These are phyloP conservation scores for Aegithalos caudatus DNA, from an alignment of 2,113 vertebrate species.

Conservation along the genomic window DNA sequence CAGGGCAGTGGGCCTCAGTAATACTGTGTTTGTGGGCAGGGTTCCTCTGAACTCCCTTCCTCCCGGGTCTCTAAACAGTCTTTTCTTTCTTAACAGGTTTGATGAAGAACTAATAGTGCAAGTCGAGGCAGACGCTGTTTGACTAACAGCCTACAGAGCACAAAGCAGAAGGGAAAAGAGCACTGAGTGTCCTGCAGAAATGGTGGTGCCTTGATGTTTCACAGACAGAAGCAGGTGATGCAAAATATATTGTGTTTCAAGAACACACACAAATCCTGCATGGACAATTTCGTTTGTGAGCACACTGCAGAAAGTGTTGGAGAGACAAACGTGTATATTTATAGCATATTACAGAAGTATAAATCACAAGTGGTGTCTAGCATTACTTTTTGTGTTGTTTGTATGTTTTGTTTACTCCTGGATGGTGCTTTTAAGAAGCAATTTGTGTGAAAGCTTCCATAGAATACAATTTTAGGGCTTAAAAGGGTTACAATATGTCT, in stretches of 20 bases:
- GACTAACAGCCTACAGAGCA: constrained; percentile 54
- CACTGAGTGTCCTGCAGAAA: constrained; percentile 21
- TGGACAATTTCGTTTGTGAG: not conserved
- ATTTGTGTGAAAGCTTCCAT: constrained; percentile 16
- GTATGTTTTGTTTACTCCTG: not conserved
- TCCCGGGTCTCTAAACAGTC: not conserved
- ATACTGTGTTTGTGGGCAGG: not conserved
- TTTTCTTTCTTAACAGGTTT: not conserved
- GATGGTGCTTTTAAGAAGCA: not conserved
- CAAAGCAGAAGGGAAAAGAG: constrained; percentile 27
- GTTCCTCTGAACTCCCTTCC: not conserved
- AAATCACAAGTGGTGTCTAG: not conserved
- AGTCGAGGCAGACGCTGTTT: constrained; percentile 30
- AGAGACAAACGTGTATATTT: not conserved
- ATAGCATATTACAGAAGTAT: not conserved
- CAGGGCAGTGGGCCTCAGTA: not conserved
- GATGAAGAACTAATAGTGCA: constrained; percentile 21
- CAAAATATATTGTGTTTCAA: not conserved
- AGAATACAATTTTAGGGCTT: constrained; percentile 60
- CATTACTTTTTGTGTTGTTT: not conserved
- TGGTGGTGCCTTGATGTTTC: constrained; percentile 36
- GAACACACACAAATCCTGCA: not conserved
- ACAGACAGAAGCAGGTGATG: constrained; percentile 19
- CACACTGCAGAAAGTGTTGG: not conserved
- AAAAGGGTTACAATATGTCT: constrained; percentile 72